Conservation (phyloP, 2,113 vertebrate species). For the Circaetus cinerascens region DNA sequence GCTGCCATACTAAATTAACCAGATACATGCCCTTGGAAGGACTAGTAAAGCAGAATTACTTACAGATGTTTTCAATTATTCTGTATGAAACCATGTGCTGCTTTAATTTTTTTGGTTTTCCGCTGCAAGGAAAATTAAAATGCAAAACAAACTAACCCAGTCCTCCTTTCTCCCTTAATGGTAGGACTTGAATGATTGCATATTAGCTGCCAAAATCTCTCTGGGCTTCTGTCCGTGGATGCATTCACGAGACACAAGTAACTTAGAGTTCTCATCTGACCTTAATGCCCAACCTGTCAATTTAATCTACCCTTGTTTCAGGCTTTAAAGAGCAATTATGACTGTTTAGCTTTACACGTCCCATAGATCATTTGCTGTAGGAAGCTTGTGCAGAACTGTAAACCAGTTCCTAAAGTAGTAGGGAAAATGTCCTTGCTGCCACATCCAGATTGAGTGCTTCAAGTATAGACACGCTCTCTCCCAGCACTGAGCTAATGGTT, state of each 20-base stretch:
- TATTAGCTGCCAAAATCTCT: background rate
- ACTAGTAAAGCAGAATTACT: conserved; percentile 43
- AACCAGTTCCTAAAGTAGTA: background rate
- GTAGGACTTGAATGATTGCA: background rate
- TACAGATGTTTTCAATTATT: conserved; percentile 67
- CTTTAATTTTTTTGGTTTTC: conserved; percentile 64
- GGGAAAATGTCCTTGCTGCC: background rate
- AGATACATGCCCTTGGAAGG: conserved; percentile 51
- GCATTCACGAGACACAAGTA: background rate
- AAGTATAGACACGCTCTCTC: background rate
- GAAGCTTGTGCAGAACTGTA: background rate
- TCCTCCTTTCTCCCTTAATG: background rate
- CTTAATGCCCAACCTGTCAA: background rate
- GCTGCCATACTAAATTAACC: conserved; percentile 73
- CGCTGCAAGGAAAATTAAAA: conserved; percentile 52
- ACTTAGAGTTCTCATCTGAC: background rate
- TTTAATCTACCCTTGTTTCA: conserved; percentile 4
- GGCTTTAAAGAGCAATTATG: background rate
- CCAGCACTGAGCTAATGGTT: background rate
- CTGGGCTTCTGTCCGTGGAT: background rate
- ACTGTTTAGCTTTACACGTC: background rate
- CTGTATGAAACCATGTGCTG: conserved; percentile 39
- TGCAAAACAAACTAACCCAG: background rate
- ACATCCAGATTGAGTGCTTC: background rate
- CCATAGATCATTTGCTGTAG: background rate